phyloP scores from a whole-genome alignment of 64 coral and sea anemone genomes.

The Astreopora myriophthalma region DNA sequence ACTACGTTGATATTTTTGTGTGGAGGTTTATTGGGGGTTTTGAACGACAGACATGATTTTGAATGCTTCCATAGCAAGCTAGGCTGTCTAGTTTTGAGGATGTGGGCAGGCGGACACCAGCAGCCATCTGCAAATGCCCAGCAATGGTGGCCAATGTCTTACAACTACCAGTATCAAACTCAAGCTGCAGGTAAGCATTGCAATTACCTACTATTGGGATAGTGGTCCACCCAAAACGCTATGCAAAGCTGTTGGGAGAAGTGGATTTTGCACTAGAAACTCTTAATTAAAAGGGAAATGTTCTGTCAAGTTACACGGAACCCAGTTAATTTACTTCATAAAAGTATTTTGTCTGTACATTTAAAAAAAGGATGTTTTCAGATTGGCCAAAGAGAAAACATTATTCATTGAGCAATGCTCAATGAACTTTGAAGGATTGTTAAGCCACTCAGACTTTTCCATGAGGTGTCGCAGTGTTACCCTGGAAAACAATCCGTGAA shows the following conservation, averaged over 20 bases:
- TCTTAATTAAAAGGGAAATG: background rate
- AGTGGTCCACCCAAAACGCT: background rate
- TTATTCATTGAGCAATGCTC: no score
- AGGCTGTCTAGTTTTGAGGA: constrained; percentile 53
- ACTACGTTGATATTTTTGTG: constrained; percentile 2
- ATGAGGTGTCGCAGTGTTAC: no score
- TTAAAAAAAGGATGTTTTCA: no score
- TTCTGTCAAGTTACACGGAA: no score
- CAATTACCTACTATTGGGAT: background rate
- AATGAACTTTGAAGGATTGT: no score
- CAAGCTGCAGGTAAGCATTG: constrained; percentile 59
- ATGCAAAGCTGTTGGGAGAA: background rate
- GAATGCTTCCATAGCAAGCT: constrained; percentile 70
- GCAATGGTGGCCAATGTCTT: constrained; percentile 86
- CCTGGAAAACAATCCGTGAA: no score
- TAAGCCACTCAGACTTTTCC: no score
- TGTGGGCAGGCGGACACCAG: constrained; percentile 75
- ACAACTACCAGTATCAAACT: constrained; percentile 74
- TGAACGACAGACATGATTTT: constrained; percentile 69
- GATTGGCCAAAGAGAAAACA: no score
- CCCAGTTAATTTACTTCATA: no score
- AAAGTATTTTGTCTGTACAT: no score
- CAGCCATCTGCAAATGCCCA: constrained; percentile 32
- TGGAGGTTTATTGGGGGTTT: constrained; percentile 28
- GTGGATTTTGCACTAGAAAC: background rate